phyloP scores from a whole-genome alignment of 2,797 vertebrate species.

The Oreochromis grahami region DNA sequence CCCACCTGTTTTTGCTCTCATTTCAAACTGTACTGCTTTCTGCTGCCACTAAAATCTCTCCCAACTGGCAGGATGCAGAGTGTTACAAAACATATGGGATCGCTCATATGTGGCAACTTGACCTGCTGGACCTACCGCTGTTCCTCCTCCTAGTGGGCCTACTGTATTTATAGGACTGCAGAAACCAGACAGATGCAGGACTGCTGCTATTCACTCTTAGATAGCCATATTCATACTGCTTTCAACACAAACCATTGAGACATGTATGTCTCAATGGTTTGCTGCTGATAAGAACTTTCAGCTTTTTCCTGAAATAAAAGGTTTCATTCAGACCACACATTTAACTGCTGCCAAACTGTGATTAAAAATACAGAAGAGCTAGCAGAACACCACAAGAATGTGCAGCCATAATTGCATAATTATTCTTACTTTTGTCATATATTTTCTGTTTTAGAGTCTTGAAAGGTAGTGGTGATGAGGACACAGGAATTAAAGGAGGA shows the following conservation, averaged over 20 bases:
- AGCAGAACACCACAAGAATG: neutral
- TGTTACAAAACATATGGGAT: constrained; percentile 51
- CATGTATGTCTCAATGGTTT: neutral
- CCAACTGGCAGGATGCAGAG: constrained; percentile 36
- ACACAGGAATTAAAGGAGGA: neutral
- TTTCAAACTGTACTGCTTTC: neutral
- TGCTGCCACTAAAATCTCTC: constrained; percentile 15
- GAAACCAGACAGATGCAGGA: constrained; percentile 2
- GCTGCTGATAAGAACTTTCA: neutral
- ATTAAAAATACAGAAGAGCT: neutral
- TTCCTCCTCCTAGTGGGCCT: constrained; percentile 20
- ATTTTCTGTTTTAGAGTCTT: constrained; percentile 1
- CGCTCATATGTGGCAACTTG: constrained; percentile 50
- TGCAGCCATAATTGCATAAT: constrained; percentile 17
- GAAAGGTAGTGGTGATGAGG: neutral
- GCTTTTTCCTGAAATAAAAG: neutral
- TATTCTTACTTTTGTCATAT: neutral
- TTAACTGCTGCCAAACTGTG: neutral
- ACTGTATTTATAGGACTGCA: constrained; percentile 37
- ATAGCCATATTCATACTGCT: neutral
- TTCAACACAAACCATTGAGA: neutral
- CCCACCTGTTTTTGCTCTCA: neutral
- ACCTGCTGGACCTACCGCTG: constrained; percentile 44
- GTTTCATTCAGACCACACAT: neutral
- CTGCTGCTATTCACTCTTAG: neutral